Evolutionary conservation across 2,888 invertebrate species (phyloP).

Genomic region (Strigamia crassipes): DNA sequence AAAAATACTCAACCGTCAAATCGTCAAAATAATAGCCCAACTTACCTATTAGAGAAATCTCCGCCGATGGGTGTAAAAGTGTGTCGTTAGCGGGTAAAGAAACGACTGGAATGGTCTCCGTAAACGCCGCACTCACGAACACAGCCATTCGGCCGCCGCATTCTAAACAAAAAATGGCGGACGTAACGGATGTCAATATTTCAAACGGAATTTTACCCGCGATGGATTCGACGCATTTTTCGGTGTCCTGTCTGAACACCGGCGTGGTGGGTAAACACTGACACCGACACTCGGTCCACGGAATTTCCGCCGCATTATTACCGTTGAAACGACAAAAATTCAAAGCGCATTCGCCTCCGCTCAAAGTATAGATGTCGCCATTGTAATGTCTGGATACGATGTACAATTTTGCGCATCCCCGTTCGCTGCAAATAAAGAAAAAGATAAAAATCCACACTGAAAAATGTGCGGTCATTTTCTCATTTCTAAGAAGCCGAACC

Average conservation of each 20-base stretch:
- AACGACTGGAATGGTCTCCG: conserved; percentile 82
- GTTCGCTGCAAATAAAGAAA: not conserved
- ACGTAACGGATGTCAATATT: not conserved
- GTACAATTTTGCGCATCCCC: conserved; percentile 47
- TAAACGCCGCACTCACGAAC: conserved; percentile 70
- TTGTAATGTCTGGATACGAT: conserved; percentile 66
- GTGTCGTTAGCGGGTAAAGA: conserved; percentile 83
- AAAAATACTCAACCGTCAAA: not conserved
- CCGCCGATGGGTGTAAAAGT: conserved; percentile 84
- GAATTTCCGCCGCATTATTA: conserved; percentile 58
- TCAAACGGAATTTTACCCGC: conserved; percentile 66
- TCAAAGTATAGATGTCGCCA: conserved; percentile 67
- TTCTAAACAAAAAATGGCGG: conserved; percentile 63
- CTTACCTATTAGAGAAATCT: conserved; percentile 78
- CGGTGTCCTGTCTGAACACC: conserved; percentile 81
- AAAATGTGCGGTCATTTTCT: not conserved
- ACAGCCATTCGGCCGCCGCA: conserved; percentile 72
- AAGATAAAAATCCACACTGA: not conserved
- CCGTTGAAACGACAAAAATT: conserved; percentile 55
- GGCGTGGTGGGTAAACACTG: conserved; percentile 76
- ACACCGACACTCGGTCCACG: conserved; percentile 69
- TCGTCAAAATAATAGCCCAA: not conserved
- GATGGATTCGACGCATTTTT: conserved; percentile 82
- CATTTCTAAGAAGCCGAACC: no score
- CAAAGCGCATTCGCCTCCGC: conserved; percentile 55